Conservation (phyloP, 2,888 invertebrate species). For the Oscheius sp. region DNA sequence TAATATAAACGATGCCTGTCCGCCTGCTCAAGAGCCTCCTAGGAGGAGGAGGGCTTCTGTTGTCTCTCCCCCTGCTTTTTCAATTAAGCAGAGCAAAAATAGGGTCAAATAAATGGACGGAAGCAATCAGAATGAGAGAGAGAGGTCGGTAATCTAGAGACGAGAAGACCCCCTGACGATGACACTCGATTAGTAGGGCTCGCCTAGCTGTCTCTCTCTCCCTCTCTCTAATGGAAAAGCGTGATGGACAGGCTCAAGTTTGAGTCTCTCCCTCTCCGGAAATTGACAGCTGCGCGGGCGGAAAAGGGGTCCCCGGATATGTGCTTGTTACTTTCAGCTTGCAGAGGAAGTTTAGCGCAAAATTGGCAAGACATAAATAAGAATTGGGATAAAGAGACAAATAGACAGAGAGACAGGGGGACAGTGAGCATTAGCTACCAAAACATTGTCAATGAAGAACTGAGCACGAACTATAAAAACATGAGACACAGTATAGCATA, state of each 20-base stretch:
- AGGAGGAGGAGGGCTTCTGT: slow-evolving; percentile 1
- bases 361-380: no score
- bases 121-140: slow-evolving; percentile 14
- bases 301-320: slow-evolving; percentile 5
- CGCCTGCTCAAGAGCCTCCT: not conserved
- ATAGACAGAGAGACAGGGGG: no score
- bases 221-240: slow-evolving; percentile 28
- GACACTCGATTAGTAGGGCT: slow-evolving; percentile 34
- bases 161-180: slow-evolving; percentile 20
- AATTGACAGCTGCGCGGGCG: slow-evolving; percentile 32
- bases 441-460: no score
- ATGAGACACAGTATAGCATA: no score
- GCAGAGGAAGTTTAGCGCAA: no score
- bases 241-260: slow-evolving; percentile 21
- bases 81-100: not conserved
- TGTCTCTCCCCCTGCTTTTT: not conserved
- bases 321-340: no score
- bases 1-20: slow-evolving; percentile 35
- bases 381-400: no score
- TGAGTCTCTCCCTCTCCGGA: slow-evolving; percentile 11
- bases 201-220: no score
- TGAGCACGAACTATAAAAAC: no score
- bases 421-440: no score
- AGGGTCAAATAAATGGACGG: slow-evolving; percentile 11
- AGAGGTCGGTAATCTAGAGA: slow-evolving; percentile 5